Percentiles rank a stretch among this genome's conserved stretches.
These are phyloP conservation scores for Notodonta ziczac DNA, from an alignment of 2,888 invertebrate species.

Conservation along the genomic window DNA sequence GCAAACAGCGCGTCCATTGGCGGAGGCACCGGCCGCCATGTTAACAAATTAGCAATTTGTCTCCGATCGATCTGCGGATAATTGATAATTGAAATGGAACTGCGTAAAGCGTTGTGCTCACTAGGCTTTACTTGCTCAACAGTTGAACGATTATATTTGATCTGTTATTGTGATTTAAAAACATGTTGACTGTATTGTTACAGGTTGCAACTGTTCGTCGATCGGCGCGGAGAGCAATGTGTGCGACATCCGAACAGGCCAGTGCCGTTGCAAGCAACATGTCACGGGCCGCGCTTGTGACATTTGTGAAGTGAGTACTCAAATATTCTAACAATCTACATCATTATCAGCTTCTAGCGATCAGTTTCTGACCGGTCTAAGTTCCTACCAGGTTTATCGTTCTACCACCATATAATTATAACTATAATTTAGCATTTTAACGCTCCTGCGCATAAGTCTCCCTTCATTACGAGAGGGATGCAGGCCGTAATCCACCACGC, in stretches of 20 bases:
- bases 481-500: too few relatives aligned
- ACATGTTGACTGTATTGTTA: constrained; percentile 57
- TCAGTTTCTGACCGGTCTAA: too few relatives aligned
- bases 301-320: constrained; percentile 87
- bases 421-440: too few relatives aligned
- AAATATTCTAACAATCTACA: too few relatives aligned
- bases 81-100: background rate
- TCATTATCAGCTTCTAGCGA: too few relatives aligned
- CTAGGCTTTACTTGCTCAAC: background rate
- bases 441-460: too few relatives aligned
- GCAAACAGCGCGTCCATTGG: background rate
- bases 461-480: too few relatives aligned
- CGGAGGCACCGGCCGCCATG: background rate
- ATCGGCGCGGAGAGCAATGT: constrained; percentile 88
- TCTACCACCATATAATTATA: too few relatives aligned
- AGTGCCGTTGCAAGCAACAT: constrained; percentile 90
- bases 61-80: background rate
- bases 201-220: constrained; percentile 94
- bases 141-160: background rate
- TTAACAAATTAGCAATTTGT: background rate
- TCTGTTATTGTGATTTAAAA: background rate
- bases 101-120: background rate
- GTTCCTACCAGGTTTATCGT: too few relatives aligned
- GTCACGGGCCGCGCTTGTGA: constrained; percentile 91
- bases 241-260: constrained; percentile 91